Percentiles rank a stretch among this genome's conserved stretches.
Conservation (phyloP, 2,888 invertebrate genomes). For the Abscondita cerata region DNA sequence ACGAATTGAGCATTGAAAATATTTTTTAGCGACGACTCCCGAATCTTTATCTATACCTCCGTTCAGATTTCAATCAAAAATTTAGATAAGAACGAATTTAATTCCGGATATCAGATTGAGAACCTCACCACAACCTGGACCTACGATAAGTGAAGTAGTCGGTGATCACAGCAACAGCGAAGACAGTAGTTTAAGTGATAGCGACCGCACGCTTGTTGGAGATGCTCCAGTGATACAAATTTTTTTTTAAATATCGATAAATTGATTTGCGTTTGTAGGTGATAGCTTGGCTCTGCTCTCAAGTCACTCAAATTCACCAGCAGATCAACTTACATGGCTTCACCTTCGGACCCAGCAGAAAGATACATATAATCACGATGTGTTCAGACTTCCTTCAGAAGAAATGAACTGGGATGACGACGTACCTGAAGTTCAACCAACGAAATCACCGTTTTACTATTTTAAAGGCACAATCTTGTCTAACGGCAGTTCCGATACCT, state of each 20-base stretch:
- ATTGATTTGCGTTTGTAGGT: slow-evolving; percentile 41
- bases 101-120: slow-evolving; percentile 44
- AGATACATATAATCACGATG: slow-evolving; percentile 51
- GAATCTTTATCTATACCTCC: slow-evolving; percentile 64
- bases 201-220: slow-evolving; percentile 70
- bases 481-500: slow-evolving; percentile 13
- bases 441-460: slow-evolving; percentile 30
- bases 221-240: slow-evolving; percentile 61
- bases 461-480: slow-evolving; percentile 32
- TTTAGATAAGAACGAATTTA: slow-evolving; percentile 40
- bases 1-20: too few species aligned
- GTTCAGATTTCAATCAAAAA: slow-evolving; percentile 54
- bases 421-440: slow-evolving; percentile 26
- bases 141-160: slow-evolving; percentile 48
- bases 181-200: slow-evolving; percentile 78
- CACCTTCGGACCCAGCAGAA: slow-evolving; percentile 55
- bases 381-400: slow-evolving; percentile 44
- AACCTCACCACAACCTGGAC: slow-evolving; percentile 51
- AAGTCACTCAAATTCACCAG: slow-evolving; percentile 54
- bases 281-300: slow-evolving; percentile 51
- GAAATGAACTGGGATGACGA: slow-evolving; percentile 56
- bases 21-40: slow-evolving; percentile 57
- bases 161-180: slow-evolving; percentile 75
- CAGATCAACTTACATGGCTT: too few species aligned
- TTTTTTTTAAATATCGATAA: not conserved